Evolutionary conservation across 2,888 invertebrate genomes (phyloP), one percentile per base, ranked within the genome.

Genomic region (Drosophila meridiana): DNA sequence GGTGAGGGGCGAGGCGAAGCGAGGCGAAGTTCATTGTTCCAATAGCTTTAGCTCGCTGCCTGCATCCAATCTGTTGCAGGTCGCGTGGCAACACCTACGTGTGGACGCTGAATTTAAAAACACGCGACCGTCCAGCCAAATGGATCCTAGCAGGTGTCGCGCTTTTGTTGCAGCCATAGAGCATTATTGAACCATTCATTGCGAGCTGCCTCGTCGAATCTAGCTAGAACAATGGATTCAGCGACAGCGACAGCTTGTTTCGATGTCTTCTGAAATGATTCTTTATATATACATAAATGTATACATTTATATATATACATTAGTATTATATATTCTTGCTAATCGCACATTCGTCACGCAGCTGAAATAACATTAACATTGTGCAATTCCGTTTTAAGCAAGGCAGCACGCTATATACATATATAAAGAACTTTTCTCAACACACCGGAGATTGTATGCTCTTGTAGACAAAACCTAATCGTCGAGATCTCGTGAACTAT

Each of bases 141-240:
- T 99, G 99, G 99, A 96, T 97, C 8, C 94, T 99, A 52, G 98
- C 97, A 4, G 99, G 99, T 3, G 98, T 98, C 0, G 98, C 98
- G 4, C 95, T 99, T 48, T 93, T 99, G 57, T 94, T 99, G 56
- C 98, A 98, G 91, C 95, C 97, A 26, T 78, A 66, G 32, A 65
- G 4, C 38, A n/a, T 28, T 28, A 26, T 55, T 26, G 43, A 14
- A 3, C 28, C 8, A 32, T 50, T 40, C 59, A 61, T 64, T 56
- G 28, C 53, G 48, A 14, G 43, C 40, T n/a, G 5, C 36, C 32
- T 28, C 45, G 13, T 28, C 45, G 42, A 9, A 32, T 50, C 8
- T 14, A 28, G 3, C 28, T 4, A 30, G 14, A 48, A 7, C 28
- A 0, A 30, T 20, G 20, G 20, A 20, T 20, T 20, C 20, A 20